Percentiles rank a stretch among this genome's conserved stretches.
These are phyloP conservation scores for Apodemia hepburni DNA, from an alignment of 2,888 invertebrate species.

Conservation along the genomic window DNA sequence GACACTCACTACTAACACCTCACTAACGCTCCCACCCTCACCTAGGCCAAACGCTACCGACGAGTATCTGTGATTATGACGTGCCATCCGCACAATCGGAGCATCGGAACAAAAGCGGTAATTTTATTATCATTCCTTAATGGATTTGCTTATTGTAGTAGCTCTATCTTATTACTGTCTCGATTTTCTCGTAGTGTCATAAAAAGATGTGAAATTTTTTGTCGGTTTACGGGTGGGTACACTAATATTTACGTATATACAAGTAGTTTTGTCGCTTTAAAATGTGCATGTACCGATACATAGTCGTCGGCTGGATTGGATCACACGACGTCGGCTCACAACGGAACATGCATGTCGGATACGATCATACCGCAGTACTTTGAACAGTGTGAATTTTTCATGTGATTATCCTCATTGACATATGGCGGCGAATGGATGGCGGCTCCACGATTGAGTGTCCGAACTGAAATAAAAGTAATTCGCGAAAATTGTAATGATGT, in stretches of 20 bases:
- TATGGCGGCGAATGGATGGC: too few species aligned
- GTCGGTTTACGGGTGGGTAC: conserved; percentile 77
- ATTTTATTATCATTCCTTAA: conserved; percentile 74
- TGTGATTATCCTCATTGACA: conserved; percentile 45
- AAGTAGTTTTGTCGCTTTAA: conserved; percentile 77
- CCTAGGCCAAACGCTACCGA: conserved; percentile 17
- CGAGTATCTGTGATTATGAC: conserved; percentile 54
- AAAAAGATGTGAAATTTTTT: conserved; percentile 47
- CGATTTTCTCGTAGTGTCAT: conserved; percentile 74
- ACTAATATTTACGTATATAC: conserved; percentile 72
- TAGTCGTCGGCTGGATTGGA: conserved; percentile 48
- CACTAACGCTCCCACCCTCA: conserved; percentile 41
- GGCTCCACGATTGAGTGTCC: too few species aligned
- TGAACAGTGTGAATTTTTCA: conserved; percentile 72
- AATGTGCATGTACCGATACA: conserved; percentile 65
- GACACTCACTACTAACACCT: conserved; percentile 29
- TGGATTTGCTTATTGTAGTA: conserved; percentile 78
- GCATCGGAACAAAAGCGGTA: conserved; percentile 69
- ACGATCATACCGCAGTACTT: conserved; percentile 52
- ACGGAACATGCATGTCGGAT: conserved; percentile 59
- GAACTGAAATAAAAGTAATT: too few species aligned
- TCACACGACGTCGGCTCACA: conserved; percentile 43
- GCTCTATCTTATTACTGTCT: conserved; percentile 73
- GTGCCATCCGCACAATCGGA: conserved; percentile 61
- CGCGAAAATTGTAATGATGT: too few species aligned